A percentile compares a stretch with the other conserved stretches of the same genome.
Evolutionary conservation across 2,888 invertebrate genomes (phyloP).

Genomic region (Barypeithes pellucidus): DNA sequence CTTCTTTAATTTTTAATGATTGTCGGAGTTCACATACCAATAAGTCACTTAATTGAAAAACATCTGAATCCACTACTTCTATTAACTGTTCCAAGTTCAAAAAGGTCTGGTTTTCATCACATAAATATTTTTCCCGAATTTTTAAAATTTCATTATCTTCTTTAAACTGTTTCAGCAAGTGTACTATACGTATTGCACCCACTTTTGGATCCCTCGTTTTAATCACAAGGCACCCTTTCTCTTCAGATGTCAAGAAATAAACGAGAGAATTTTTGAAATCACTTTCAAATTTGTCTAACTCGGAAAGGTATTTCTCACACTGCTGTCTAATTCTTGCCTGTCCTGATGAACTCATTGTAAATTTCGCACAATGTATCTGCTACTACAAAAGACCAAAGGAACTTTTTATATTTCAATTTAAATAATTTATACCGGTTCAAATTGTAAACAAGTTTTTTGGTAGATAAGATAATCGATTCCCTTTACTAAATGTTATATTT

Average conservation of each 20-base stretch:
- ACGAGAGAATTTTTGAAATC: background rate
- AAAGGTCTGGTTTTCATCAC: background rate
- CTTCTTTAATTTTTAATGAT: background rate
- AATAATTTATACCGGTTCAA: no score
- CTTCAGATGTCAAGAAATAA: background rate
- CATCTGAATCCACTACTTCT: background rate
- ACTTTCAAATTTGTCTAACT: background rate
- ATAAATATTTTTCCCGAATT: background rate
- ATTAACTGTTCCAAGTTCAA: background rate
- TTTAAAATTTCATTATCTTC: background rate
- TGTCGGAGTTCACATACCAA: background rate
- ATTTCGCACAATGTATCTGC: no score
- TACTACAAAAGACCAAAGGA: no score
- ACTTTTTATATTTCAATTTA: no score
- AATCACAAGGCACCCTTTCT: background rate
- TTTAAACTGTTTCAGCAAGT: background rate
- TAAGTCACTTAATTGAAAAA: background rate
- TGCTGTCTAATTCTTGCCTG: background rate
- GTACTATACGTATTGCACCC: background rate
- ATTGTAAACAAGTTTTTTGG: background rate
- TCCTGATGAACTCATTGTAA: background rate
- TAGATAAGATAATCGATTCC: no score
- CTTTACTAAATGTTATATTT: no score
- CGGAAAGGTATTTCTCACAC: background rate
- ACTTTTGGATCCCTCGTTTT: background rate